Percentiles rank a stretch among this genome's conserved stretches.
Conservation (phyloP, 2,113 vertebrate species). For the Tetrax tetrax region DNA sequence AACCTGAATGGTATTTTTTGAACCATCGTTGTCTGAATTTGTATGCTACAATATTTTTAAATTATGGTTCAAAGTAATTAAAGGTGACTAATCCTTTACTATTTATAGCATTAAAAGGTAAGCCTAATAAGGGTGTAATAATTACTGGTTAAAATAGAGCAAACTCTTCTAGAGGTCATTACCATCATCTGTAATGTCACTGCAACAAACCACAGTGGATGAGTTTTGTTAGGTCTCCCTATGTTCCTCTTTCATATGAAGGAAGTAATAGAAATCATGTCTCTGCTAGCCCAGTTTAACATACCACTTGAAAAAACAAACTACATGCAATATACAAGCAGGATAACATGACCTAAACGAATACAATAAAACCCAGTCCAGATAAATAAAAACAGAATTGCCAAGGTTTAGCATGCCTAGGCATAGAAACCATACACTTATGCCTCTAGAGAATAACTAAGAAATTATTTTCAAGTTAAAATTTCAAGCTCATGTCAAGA, state of each 20-base stretch:
- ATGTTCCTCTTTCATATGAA: conserved; percentile 25
- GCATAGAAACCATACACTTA: background rate
- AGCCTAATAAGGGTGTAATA: conserved; percentile 31
- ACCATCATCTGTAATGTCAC: conserved; percentile 14
- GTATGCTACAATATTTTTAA: conserved; percentile 12
- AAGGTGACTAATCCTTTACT: conserved; percentile 49
- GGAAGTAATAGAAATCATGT: conserved; percentile 61
- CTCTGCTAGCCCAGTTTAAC: conserved; percentile 55
- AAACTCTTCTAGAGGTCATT: conserved; percentile 37
- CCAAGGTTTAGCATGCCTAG: conserved; percentile 60
- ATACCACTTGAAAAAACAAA: conserved; percentile 63
- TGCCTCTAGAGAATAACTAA: conserved; percentile 48
- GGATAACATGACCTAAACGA: conserved; percentile 60
- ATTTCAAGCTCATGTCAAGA: background rate
- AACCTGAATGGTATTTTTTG: background rate
- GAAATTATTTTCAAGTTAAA: conserved; percentile 49
- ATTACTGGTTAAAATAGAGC: conserved; percentile 62
- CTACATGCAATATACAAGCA: conserved; percentile 20
- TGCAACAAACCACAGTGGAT: conserved; percentile 26
- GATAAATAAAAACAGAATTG: conserved; percentile 66
- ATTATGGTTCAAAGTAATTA: conserved; percentile 52
- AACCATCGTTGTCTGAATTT: background rate
- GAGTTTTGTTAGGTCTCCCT: conserved; percentile 46
- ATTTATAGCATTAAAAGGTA: conserved; percentile 32
- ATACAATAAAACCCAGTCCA: conserved; percentile 42